Evolutionary conservation across 2,113 vertebrate species (phyloP), one percentile per base, ranked within the genome.

Genomic region (Cryptotis parvus): DNA sequence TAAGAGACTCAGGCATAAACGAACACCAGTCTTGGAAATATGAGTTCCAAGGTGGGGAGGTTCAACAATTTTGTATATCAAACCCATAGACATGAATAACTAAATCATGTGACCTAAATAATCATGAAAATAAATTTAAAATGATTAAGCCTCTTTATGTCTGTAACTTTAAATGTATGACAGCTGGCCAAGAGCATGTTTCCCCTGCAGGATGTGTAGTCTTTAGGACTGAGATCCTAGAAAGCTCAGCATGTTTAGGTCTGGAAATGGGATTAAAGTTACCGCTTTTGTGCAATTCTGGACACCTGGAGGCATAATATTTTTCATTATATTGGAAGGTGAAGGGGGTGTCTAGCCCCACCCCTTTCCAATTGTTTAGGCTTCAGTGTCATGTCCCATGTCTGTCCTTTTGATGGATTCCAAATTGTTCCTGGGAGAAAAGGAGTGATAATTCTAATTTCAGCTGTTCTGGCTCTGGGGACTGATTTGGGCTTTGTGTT

Each of bases 361-460:
- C 63, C 26, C 63, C 4, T 3, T 12, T 18, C 0, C 9, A 26
- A 58, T 65, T 90, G 66, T 77, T 73, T 76, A 74, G 68, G 66
- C 85, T 82, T 87, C 52, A 86, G 63, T 14, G 84, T 79, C 68
- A 74, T 94, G 80, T 58, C 55, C 24, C 91, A 31, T 39, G 82
- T 79, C 65, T 89, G 88, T 95, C 83, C 75, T 92, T 95, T 84
- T 89, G 72, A 91, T 61, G 33, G 80, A 96, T 92, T 83, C 77
- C 76, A 76, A 31, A 95, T 72, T 91, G 89, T 79, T 93, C 90
- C 69, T 95, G 87, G 26, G 43, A 63, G 45, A 88, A 95, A 96
- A 91, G 85, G 15, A 29, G 55, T 81, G 55, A 90, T 96, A 6
- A 89, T 97, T 95, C 89, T 92, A 92, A 95, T 96, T 96, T 97